Percentiles rank a stretch among this genome's conserved stretches.
phyloP scores from a whole-genome alignment of 2,888 invertebrate genomes.

The Tenthredo scrophulariae region DNA sequence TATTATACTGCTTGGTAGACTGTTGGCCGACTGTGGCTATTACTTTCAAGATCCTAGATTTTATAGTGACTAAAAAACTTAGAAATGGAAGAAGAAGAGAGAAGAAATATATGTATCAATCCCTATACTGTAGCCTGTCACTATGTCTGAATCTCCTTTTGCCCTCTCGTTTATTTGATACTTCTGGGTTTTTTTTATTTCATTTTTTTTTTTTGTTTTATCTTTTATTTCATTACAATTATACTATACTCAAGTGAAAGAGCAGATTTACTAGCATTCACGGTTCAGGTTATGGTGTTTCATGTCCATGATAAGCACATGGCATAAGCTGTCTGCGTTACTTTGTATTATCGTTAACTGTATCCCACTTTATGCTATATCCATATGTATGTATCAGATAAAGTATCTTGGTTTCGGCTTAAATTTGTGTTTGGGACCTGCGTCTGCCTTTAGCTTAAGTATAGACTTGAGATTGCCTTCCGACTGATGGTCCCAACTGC shows the following conservation, averaged over 20 bases:
- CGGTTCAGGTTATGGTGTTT: conserved; percentile 41
- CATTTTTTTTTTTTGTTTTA: not conserved
- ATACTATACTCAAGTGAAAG: conserved; percentile 5
- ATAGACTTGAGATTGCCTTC: conserved; percentile 48
- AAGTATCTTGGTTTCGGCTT: conserved; percentile 66
- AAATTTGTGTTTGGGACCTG: conserved; percentile 66
- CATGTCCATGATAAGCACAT: conserved; percentile 22
- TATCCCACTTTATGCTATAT: conserved; percentile 50
- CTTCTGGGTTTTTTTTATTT: not conserved
- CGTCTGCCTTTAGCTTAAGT: conserved; percentile 53
- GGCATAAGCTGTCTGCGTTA: conserved; percentile 51
- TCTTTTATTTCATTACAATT: not conserved
- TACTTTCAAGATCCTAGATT: not conserved
- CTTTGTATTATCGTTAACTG: conserved; percentile 44
- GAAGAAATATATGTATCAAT: not conserved
- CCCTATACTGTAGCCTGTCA: not conserved
- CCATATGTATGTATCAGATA: conserved; percentile 53
- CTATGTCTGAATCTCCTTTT: conserved; percentile 17
- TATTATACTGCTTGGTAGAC: conserved; percentile 27
- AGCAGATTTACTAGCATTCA: conserved; percentile 28
- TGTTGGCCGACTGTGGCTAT: conserved; percentile 6
- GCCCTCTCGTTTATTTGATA: conserved; percentile 6
- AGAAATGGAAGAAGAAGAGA: not conserved
- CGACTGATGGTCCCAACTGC: conserved; percentile 51
- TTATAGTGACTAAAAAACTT: conserved; percentile 6